phyloP scores from a whole-genome alignment of 2,888 invertebrate species.

The Diarsia brunnea region DNA sequence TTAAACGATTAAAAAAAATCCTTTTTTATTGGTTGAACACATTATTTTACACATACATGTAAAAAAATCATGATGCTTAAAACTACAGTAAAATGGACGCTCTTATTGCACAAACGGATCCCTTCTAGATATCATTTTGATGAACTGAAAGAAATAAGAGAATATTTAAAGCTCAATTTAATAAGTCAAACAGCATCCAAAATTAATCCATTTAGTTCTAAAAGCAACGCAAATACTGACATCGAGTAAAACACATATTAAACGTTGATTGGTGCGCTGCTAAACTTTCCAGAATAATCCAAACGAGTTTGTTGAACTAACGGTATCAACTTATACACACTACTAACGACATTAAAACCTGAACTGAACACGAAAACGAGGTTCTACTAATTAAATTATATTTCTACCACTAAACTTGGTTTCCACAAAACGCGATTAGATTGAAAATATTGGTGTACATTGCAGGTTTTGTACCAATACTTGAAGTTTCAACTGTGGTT shows the following conservation, averaged over 20 bases:
- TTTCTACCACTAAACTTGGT: conserved; percentile 50
- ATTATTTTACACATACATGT: background rate
- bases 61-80: background rate
- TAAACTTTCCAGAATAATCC: conserved; percentile 50
- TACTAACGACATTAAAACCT: conserved; percentile 59
- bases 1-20: background rate
- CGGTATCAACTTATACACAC: conserved; percentile 60
- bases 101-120: background rate
- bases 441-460: conserved; percentile 44
- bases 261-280: conserved; percentile 50
- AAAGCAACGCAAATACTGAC: conserved; percentile 35
- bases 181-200: conserved; percentile 7
- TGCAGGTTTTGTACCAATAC: conserved; percentile 30
- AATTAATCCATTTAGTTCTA: conserved; percentile 27
- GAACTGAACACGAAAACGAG: conserved; percentile 58
- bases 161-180: background rate
- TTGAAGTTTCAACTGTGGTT: conserved; percentile 43
- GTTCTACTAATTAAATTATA: conserved; percentile 65
- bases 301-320: conserved; percentile 46
- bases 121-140: background rate
- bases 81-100: background rate
- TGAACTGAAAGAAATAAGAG: background rate
- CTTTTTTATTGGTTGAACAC: background rate
- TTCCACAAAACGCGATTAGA: conserved; percentile 51
- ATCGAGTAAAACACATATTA: conserved; percentile 37